These are phyloP conservation scores for Neocloeon triangulifer DNA, from an alignment of 1,140 invertebrate species.

Conservation along the genomic window DNA sequence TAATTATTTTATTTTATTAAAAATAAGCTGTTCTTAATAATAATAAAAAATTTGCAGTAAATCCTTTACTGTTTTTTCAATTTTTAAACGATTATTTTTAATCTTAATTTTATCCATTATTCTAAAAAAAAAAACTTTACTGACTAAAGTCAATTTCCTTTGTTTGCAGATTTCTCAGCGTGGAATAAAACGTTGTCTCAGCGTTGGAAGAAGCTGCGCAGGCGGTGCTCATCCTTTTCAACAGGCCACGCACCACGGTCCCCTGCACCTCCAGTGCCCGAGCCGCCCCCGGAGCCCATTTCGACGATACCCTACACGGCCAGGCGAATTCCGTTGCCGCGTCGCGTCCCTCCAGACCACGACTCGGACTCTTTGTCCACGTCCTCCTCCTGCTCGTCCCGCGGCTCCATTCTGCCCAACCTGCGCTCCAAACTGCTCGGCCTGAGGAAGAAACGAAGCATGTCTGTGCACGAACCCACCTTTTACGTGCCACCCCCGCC, in stretches of 20 bases:
- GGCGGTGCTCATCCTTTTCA: conserved; percentile 29
- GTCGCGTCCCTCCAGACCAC: not conserved
- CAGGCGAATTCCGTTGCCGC: not conserved
- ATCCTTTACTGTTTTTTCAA: no score
- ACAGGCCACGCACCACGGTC: conserved; percentile 8
- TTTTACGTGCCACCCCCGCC: conserved; percentile 43
- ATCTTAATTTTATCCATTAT: no score
- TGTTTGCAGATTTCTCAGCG: conserved; percentile 34
- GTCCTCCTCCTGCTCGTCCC: not conserved
- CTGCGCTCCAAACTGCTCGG: conserved; percentile 37
- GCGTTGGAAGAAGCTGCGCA: conserved; percentile 40
- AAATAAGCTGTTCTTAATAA: no score
- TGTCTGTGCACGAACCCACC: conserved; percentile 40
- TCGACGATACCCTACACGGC: not conserved
- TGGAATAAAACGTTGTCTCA: conserved; percentile 51
- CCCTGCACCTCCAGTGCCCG: conserved; percentile 17
- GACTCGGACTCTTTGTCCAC: not conserved
- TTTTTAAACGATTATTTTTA: no score
- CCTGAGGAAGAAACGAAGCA: conserved; percentile 30
- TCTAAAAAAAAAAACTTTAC: no score
- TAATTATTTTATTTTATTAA: no score
- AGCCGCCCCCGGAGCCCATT: conserved; percentile 15
- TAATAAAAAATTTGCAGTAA: no score
- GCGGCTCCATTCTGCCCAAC: conserved; percentile 19
- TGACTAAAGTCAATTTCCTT: no score